These are phyloP conservation scores for Contarinia nasturtii DNA, from an alignment of 1,140 invertebrate species.

Conservation along the genomic window DNA sequence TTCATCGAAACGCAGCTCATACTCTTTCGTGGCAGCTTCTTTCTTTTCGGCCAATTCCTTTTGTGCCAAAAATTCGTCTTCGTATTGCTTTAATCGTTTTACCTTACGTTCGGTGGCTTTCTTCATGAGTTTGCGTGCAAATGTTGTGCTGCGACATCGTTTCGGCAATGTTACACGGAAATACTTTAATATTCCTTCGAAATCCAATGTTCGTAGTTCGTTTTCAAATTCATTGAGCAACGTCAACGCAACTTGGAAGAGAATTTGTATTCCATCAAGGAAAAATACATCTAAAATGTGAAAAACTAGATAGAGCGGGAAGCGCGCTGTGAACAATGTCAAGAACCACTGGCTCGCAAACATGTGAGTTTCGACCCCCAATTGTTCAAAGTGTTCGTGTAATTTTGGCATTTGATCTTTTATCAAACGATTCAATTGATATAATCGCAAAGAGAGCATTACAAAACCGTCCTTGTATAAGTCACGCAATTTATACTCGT, in stretches of 20 bases:
- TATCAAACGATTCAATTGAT: conserved; percentile 80
- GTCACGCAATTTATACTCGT: conserved; percentile 82
- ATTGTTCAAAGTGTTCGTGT: conserved; percentile 74
- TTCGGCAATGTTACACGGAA: conserved; percentile 91
- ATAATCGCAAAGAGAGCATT: conserved; percentile 83
- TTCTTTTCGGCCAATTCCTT: conserved; percentile 39
- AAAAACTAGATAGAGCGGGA: conserved; percentile 93
- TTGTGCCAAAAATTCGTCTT: conserved; percentile 70
- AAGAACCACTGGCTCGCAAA: conserved; percentile 99
- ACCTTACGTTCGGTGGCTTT: conserved; percentile 79
- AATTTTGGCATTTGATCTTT: conserved; percentile 82
- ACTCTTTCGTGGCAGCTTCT: conserved; percentile 52
- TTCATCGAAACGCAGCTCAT: conserved; percentile 40
- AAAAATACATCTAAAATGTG: conserved; percentile 94
- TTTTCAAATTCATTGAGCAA: conserved; percentile 80
- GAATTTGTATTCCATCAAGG: conserved; percentile 77
- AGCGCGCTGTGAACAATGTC: conserved; percentile 94
- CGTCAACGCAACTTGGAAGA: conserved; percentile 91
- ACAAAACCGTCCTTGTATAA: conserved; percentile 94
- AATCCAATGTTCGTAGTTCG: conserved; percentile 87
- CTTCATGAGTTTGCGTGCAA: conserved; percentile 74
- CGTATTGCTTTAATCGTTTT: conserved; percentile 89
- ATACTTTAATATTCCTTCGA: conserved; percentile 89
- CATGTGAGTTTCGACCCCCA: conserved; percentile 95
- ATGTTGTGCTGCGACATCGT: conserved; percentile 81